Evolutionary conservation across 2,888 invertebrate species (phyloP).

Genomic region (Galerucella calmariensis): DNA sequence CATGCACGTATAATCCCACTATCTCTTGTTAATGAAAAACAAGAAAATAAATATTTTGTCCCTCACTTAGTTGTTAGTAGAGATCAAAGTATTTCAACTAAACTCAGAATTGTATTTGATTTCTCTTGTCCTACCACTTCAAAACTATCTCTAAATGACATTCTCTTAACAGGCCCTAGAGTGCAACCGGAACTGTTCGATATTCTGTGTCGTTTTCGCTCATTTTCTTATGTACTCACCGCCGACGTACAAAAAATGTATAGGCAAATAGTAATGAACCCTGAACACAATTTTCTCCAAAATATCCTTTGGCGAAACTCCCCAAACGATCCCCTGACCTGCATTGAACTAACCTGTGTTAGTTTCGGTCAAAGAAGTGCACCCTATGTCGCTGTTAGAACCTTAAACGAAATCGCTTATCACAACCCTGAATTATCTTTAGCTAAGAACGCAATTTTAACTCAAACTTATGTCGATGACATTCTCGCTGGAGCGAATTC

Average conservation of each 20-base stretch:
- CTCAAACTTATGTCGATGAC: conserved; percentile 40
- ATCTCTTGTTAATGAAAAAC: no score
- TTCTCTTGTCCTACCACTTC: conserved; percentile 23
- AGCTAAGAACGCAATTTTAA: conserved; percentile 25
- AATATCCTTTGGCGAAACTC: conserved; percentile 33
- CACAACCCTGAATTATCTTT: conserved; percentile 5
- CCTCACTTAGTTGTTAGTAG: conserved; percentile 38
- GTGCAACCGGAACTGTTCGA: conserved; percentile 38
- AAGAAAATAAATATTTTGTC: conserved; percentile 26
- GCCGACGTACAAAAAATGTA: conserved; percentile 32
- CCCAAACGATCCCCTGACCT: conserved; percentile 19
- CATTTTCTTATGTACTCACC: conserved; percentile 29
- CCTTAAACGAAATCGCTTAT: conserved; percentile 9
- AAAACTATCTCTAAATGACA: conserved; percentile 26
- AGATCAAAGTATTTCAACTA: conserved; percentile 36
- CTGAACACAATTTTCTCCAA: conserved; percentile 21
- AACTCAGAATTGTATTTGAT: conserved; percentile 39
- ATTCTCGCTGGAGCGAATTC: conserved; percentile 31
- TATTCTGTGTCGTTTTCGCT: conserved; percentile 27
- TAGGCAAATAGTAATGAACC: conserved; percentile 20
- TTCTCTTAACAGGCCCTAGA: conserved; percentile 20
- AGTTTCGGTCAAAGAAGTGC: conserved; percentile 35
- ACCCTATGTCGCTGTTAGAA: conserved; percentile 30
- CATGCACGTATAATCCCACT: conserved; percentile 28
- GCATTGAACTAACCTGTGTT: conserved; percentile 33